Base-by-base conservation (phyloP, 2,113 vertebrate species). In the Pelusios castaneus region DNA sequence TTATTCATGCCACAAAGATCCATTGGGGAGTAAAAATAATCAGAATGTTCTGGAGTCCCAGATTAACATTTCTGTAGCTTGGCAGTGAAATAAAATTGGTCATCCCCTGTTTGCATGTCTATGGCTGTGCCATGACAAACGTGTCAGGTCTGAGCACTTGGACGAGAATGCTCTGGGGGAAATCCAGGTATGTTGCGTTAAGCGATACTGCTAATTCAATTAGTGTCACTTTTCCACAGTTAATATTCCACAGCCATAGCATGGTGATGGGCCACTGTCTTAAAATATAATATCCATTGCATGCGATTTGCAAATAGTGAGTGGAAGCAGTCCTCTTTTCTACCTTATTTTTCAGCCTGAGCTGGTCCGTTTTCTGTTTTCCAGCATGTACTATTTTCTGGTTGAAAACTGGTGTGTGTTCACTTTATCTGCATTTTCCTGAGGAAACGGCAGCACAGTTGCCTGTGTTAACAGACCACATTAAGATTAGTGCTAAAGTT, bases 21-120 rank as follows among this genome's bases (percentile, higher is more conserved):
- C 85, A 96, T 10, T 0, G 5, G 19, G 82, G 67, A 60, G 81
- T 67, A 17, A 41, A 94, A 96, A 83, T 84, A 95, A 95, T 96
- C 93, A 96, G 83, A 97, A 96, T 91, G 93, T 91, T 97, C 94
- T 94, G 89, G 92, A 94, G 78, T 75, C 87, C 67, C 67, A 91
- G 92, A 97, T 94, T 97, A 95, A 93, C 96, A 94, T 95, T 96
- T 94, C 90, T 95, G 92, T 89, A 96, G 54, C 87, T 96, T 2
- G 6, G 82, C 88, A 96, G 84, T 7, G 4, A 96, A 97, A 97
- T 88, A 60, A 95, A 94, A 93, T 92, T 94, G 87, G 83, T 86
- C 88, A 88, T 75, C 82, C 96, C 85, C 82, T 84, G 84, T 96
- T 95, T 95, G 73, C 88, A 92, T 93, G 93, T 88, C 85, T 95